Conservation (phyloP, 2,888 invertebrate species). For the Nomada hirtipes region DNA sequence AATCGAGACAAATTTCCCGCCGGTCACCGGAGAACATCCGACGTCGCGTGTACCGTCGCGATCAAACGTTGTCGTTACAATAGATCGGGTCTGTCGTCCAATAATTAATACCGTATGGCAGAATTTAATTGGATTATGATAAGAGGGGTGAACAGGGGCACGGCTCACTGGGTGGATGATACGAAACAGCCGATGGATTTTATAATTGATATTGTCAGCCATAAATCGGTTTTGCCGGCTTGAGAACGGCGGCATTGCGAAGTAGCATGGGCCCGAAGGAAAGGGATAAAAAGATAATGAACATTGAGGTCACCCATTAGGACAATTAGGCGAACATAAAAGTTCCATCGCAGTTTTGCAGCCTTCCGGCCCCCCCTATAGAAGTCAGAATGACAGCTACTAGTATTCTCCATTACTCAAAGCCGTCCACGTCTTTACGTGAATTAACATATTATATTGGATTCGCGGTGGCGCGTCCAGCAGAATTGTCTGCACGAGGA, state of each 20-base stretch:
- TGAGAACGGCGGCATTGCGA: neutral
- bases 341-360: conserved; percentile 68
- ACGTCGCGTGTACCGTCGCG: neutral
- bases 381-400: conserved; percentile 69
- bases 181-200: conserved; percentile 16
- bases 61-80: conserved; percentile 16
- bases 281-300: conserved; percentile 49
- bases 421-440: conserved; percentile 31
- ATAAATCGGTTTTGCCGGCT: conserved; percentile 16
- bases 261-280: neutral
- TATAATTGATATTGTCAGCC: conserved; percentile 20
- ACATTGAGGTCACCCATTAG: conserved; percentile 65
- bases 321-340: conserved; percentile 73
- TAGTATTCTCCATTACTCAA: conserved; percentile 72
- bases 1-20: conserved; percentile 17
- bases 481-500: neutral
- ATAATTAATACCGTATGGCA: conserved; percentile 37
- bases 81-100: conserved; percentile 4
- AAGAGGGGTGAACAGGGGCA: conserved; percentile 32
- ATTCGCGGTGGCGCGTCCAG: neutral
- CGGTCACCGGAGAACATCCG: conserved; percentile 7
- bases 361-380: conserved; percentile 54
- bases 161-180: conserved; percentile 27
- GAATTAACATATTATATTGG: conserved; percentile 63
- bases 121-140: conserved; percentile 51